A percentile compares a stretch with the other conserved stretches of the same genome.
Conservation (phyloP, 1,140 invertebrate species). For the Rhagoletis zephyria region DNA sequence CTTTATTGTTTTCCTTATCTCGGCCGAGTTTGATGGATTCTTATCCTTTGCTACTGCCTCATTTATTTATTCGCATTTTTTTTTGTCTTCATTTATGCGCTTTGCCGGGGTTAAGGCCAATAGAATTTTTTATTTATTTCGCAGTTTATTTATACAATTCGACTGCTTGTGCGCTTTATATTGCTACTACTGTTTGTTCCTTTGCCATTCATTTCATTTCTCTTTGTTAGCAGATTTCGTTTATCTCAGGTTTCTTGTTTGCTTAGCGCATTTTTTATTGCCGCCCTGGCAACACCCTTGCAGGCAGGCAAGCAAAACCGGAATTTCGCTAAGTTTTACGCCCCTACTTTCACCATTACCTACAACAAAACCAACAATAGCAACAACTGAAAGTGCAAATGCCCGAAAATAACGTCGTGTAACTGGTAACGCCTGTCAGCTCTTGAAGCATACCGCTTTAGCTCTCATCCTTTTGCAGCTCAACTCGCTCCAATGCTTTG, state of each 20-base stretch:
- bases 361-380: background rate
- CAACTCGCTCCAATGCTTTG: slow-evolving; percentile 8
- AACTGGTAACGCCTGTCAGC: slow-evolving; percentile 49
- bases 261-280: slow-evolving; percentile 50
- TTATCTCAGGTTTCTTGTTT: slow-evolving; percentile 49
- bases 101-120: slow-evolving; percentile 36
- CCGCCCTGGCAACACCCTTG: background rate
- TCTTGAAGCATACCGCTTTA: background rate
- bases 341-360: background rate
- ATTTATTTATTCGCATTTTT: slow-evolving; percentile 33
- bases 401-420: slow-evolving; percentile 28
- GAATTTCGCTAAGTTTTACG: too few relatives aligned
- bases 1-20: slow-evolving; percentile 43
- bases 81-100: background rate
- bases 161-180: background rate
- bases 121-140: slow-evolving; percentile 34
- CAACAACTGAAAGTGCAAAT: slow-evolving; percentile 22
- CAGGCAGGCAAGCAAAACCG: too few relatives aligned
- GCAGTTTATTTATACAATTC: slow-evolving; percentile 20
- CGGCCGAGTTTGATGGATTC: slow-evolving; percentile 41
- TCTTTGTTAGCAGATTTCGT: slow-evolving; percentile 33
- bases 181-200: slow-evolving; percentile 25
- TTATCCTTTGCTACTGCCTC: slow-evolving; percentile 32
- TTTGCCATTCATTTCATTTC: slow-evolving; percentile 22
- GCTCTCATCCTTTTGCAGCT: background rate